Evolutionary conservation across 2,888 invertebrate genomes (phyloP).

Genomic region (Trisateles emortualis): DNA sequence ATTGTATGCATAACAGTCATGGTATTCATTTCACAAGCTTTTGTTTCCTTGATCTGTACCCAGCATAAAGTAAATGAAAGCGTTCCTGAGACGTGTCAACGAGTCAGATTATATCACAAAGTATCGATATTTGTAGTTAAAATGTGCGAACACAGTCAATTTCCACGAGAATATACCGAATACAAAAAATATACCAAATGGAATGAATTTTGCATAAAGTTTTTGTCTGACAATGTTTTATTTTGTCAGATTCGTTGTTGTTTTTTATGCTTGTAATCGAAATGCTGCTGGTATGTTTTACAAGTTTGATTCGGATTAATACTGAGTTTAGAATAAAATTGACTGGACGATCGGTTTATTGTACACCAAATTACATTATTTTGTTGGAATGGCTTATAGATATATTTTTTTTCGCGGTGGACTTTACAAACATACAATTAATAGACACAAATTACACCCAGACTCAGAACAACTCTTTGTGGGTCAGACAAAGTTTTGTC

Average conservation of each 20-base stretch:
- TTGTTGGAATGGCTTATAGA: too few species aligned
- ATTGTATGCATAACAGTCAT: too few species aligned
- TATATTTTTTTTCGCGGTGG: too few species aligned
- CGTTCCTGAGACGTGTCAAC: slow-evolving; percentile 48
- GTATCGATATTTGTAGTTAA: slow-evolving; percentile 46
- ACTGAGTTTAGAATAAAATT: not conserved
- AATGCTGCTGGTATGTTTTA: slow-evolving; percentile 11
- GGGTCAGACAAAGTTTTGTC: too few species aligned
- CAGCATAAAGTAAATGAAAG: slow-evolving; percentile 57
- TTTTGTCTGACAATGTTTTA: slow-evolving; percentile 23
- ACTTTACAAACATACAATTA: too few species aligned
- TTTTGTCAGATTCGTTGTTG: slow-evolving; percentile 21
- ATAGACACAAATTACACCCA: too few species aligned
- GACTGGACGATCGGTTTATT: too few species aligned
- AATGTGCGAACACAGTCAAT: slow-evolving; percentile 19
- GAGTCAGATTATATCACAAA: slow-evolving; percentile 55
- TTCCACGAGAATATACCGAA: slow-evolving; percentile 22
- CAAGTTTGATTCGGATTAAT: slow-evolving; percentile 6
- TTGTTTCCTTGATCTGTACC: too few species aligned
- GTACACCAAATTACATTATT: too few species aligned
- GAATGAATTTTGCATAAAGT: slow-evolving; percentile 27
- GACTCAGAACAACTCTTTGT: too few species aligned
- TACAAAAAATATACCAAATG: slow-evolving; percentile 33
- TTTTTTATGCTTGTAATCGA: slow-evolving; percentile 7
- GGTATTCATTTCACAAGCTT: too few species aligned